Percentiles rank a stretch among this genome's conserved stretches.
Evolutionary conservation across 2,797 vertebrate species (phyloP).

Genomic region (Gymnothorax javanicus): DNA sequence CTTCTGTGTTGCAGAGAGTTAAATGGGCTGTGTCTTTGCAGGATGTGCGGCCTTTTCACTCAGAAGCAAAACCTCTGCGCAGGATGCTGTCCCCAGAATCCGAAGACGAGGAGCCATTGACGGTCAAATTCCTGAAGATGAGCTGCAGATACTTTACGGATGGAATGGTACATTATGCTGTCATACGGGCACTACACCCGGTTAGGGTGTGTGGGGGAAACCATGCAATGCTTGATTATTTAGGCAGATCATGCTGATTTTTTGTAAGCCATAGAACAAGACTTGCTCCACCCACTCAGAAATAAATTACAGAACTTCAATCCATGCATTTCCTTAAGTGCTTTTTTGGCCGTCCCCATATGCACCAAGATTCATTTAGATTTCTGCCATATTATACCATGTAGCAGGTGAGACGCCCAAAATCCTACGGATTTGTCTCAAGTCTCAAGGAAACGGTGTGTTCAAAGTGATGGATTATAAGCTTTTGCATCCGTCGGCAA

Average conservation of each 20-base stretch:
- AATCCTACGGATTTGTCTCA: no score
- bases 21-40: conserved; percentile 55
- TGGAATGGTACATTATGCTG: conserved; percentile 84
- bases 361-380: no score
- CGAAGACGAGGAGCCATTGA: conserved; percentile 90
- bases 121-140: conserved; percentile 97
- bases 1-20: background rate
- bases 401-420: no score
- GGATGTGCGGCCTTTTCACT: conserved; percentile 79
- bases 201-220: background rate
- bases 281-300: background rate
- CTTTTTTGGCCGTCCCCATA: no score
- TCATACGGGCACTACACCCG: background rate
- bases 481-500: no score
- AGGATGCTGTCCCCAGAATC: conserved; percentile 88
- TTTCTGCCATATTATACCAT: no score
- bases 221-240: background rate
- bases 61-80: conserved; percentile 75
- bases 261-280: background rate
- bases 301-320: background rate
- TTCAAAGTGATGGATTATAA: no score
- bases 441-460: no score
- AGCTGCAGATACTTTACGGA: conserved; percentile 98
- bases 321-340: background rate
- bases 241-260: background rate